These are phyloP conservation scores for Emydura subglobosa DNA, from an alignment of 2,113 vertebrate genomes.

Conservation along the genomic window DNA sequence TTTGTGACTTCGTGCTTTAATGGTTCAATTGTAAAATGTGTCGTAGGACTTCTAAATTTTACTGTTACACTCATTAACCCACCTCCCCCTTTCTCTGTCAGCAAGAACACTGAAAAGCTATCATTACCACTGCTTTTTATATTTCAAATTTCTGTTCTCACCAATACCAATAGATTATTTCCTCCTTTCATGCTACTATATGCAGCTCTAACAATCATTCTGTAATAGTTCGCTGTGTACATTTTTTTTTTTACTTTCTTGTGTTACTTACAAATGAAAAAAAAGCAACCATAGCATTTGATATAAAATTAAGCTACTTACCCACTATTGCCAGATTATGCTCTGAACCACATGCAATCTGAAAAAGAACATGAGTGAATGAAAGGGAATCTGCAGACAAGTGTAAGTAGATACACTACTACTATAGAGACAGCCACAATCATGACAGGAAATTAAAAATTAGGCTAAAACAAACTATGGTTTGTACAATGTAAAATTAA, in stretches of 20 bases:
- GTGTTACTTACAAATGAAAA: constrained; percentile 9
- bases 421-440: neutral
- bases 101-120: neutral
- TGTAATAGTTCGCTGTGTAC: neutral
- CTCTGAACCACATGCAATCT: constrained; percentile 95
- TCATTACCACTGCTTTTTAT: neutral
- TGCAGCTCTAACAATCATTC: neutral
- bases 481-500: constrained; percentile 23
- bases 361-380: constrained; percentile 67
- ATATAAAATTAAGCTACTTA: constrained; percentile 81
- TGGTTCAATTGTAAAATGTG: neutral
- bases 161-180: neutral
- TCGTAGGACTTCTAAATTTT: neutral
- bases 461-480: constrained; percentile 31
- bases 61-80: neutral
- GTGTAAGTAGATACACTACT: neutral
- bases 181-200: neutral
- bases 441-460: constrained; percentile 44
- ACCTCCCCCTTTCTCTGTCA: neutral
- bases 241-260: neutral
- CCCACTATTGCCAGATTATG: constrained; percentile 93
- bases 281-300: neutral
- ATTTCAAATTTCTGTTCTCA: neutral
- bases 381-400: neutral
- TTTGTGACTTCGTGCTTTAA: neutral